A percentile compares a stretch with the other conserved stretches of the same genome.
phyloP scores from a whole-genome alignment of 2,888 invertebrate species.

The Trichacis sp. region DNA sequence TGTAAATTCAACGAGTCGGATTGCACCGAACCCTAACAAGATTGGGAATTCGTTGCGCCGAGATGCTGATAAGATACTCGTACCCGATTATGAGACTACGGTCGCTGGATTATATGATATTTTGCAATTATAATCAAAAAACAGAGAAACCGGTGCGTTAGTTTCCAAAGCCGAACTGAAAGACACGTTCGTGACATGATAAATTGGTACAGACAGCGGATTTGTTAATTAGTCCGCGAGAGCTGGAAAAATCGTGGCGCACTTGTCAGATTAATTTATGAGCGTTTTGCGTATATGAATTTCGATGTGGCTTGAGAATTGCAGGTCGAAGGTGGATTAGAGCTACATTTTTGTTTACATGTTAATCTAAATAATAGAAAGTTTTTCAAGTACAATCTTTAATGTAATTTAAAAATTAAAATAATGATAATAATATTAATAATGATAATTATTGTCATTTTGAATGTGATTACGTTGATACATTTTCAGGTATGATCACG shows the following conservation, averaged over 20 bases:
- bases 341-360: too few species aligned
- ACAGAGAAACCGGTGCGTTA: background rate
- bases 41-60: constrained; percentile 24
- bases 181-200: background rate
- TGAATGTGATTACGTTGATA: too few species aligned
- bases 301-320: too few species aligned
- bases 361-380: too few species aligned
- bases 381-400: too few species aligned
- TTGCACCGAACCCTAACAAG: constrained; percentile 31
- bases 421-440: too few species aligned
- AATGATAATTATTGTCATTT: too few species aligned
- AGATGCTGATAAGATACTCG: constrained; percentile 29
- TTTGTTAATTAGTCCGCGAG: background rate
- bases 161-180: background rate
- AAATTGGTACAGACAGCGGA: background rate
- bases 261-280: background rate
- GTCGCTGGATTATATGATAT: constrained; percentile 13
- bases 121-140: constrained; percentile 11
- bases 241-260: background rate
- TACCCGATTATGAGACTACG: constrained; percentile 14
- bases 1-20: constrained; percentile 33
- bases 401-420: too few species aligned
- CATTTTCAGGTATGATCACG: too few species aligned
- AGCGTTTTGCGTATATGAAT: too few species aligned
- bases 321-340: too few species aligned